Percentiles rank a stretch among this genome's conserved stretches.
Evolutionary conservation across 2,888 invertebrate species (phyloP).

Genomic region (Philereme vetulata): DNA sequence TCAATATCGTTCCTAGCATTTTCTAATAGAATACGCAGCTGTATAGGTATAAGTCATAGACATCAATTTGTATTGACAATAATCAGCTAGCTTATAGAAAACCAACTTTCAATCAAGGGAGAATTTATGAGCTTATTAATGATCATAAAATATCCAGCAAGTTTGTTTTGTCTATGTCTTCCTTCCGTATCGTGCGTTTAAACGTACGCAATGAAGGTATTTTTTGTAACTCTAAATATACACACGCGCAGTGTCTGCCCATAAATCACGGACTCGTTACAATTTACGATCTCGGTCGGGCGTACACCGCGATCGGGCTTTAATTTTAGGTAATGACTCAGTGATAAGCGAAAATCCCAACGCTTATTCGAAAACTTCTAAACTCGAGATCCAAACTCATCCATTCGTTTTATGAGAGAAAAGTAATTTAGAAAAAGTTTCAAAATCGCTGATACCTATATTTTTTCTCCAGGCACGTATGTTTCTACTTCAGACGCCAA

Average conservation of each 20-base stretch:
- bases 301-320: slow-evolving; percentile 69
- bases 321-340: slow-evolving; percentile 62
- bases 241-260: slow-evolving; percentile 56
- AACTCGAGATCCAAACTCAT: neutral
- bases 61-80: no score
- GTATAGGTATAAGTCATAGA: no score
- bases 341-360: slow-evolving; percentile 49
- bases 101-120: slow-evolving; percentile 11
- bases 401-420: slow-evolving; percentile 4
- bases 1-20: no score
- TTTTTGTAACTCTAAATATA: slow-evolving; percentile 67
- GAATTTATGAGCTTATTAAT: slow-evolving; percentile 19
- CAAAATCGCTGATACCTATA: slow-evolving; percentile 12
- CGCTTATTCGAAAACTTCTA: slow-evolving; percentile 10
- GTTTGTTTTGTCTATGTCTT: slow-evolving; percentile 24
- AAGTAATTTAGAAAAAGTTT: slow-evolving; percentile 2
- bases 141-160: slow-evolving; percentile 17
- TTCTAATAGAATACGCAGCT: no score
- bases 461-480: slow-evolving; percentile 26
- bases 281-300: slow-evolving; percentile 73
- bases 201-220: slow-evolving; percentile 46
- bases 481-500: slow-evolving; percentile 31
- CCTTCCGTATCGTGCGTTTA: slow-evolving; percentile 3
- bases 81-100: slow-evolving; percentile 1
- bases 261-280: slow-evolving; percentile 83